These are phyloP conservation scores for Paraescarpia echinospica DNA, from an alignment of 1,140 invertebrate genomes.

Conservation along the genomic window DNA sequence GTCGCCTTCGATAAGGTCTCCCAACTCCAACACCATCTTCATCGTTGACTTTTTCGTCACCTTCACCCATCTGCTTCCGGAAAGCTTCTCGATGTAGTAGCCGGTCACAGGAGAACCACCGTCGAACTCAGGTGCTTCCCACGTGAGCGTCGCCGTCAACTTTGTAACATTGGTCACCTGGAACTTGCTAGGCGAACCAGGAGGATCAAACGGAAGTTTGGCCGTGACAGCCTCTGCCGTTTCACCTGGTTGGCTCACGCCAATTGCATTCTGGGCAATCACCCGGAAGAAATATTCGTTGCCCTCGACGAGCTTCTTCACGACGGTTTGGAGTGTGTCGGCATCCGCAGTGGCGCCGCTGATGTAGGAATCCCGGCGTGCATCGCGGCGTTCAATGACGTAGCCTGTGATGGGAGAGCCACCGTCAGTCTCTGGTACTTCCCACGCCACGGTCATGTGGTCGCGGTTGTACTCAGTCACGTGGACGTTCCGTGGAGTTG, in stretches of 20 bases:
- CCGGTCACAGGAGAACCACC: conserved; percentile 94
- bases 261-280: conserved; percentile 95
- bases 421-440: conserved; percentile 86
- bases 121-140: conserved; percentile 87
- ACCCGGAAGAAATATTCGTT: conserved; percentile 90
- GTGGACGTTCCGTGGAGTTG: conserved; percentile 75
- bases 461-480: conserved; percentile 81
- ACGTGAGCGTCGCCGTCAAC: conserved; percentile 75
- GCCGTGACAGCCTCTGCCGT: conserved; percentile 85
- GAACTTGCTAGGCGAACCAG: conserved; percentile 40
- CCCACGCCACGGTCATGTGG: conserved; percentile 85
- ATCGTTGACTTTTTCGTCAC: conserved; percentile 40
- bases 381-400: conserved; percentile 57
- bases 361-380: conserved; percentile 75
- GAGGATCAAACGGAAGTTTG: conserved; percentile 83
- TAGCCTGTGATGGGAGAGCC: conserved; percentile 81
- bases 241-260: conserved; percentile 85
- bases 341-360: conserved; percentile 64
- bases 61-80: conserved; percentile 69
- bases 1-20: conserved; percentile 85
- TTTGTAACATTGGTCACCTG: conserved; percentile 17
- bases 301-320: conserved; percentile 77
- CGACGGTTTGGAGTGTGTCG: conserved; percentile 30
- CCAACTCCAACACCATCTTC: conserved; percentile 60
- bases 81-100: conserved; percentile 90